These are phyloP conservation scores for Gobius niger DNA, from an alignment of 2,113 vertebrate genomes.

Conservation along the genomic window DNA sequence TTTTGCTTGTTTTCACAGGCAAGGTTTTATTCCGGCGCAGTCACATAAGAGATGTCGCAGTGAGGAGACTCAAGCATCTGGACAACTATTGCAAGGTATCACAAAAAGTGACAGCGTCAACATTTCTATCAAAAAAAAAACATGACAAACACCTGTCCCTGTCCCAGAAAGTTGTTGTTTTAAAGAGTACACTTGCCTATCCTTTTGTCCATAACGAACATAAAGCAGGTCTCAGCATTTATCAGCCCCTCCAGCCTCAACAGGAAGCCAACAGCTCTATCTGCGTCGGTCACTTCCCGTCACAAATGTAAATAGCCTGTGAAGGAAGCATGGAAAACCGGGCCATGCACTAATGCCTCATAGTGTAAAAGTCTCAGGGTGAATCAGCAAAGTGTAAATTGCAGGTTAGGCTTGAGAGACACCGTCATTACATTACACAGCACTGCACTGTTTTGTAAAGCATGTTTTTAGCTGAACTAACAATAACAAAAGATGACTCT, in stretches of 20 bases:
- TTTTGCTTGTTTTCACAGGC: constrained; percentile 72
- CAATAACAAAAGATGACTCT: background rate
- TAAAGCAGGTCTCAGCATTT: constrained; percentile 41
- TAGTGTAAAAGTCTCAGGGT: constrained; percentile 34
- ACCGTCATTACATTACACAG: background rate
- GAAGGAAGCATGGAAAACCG: constrained; percentile 56
- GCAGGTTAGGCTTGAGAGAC: constrained; percentile 11
- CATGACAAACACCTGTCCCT: background rate
- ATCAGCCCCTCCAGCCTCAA: constrained; percentile 56
- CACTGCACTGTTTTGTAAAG: background rate
- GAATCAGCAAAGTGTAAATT: constrained; percentile 49
- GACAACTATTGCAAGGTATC: constrained; percentile 97
- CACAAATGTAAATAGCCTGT: constrained; percentile 62
- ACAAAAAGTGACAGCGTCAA: background rate
- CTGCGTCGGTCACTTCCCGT: constrained; percentile 64
- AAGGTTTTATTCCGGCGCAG: constrained; percentile 96
- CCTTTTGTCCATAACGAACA: constrained; percentile 26
- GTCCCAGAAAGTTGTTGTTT: background rate
- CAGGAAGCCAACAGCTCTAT: constrained; percentile 67
- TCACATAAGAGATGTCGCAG: constrained; percentile 93
- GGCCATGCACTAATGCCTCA: constrained; percentile 27
- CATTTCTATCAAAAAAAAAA: background rate
- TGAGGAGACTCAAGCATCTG: constrained; percentile 90
- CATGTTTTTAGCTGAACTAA: background rate
- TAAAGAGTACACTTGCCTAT: background rate